Evolutionary conservation across 2,113 vertebrate species (phyloP).

Genomic region (Prionailurus viverrinus): DNA sequence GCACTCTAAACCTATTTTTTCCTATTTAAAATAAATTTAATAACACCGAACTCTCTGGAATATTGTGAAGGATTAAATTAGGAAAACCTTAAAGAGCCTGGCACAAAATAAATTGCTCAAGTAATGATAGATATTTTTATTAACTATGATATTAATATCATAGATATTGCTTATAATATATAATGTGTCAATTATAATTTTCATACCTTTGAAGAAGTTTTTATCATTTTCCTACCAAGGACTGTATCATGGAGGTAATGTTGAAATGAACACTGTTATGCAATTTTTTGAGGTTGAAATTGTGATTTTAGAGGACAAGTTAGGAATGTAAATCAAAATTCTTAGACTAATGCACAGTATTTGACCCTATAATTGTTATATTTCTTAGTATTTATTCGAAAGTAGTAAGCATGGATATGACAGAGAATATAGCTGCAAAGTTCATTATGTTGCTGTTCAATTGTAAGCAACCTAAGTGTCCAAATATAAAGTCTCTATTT

Average conservation of each 20-base stretch:
- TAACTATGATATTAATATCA: background rate
- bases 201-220: background rate
- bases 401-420: background rate
- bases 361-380: background rate
- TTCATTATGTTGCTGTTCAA: slow-evolving; percentile 5
- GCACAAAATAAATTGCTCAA: slow-evolving; percentile 15
- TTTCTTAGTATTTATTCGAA: slow-evolving; percentile 5
- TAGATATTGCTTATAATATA: background rate
- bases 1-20: background rate
- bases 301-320: background rate
- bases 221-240: background rate
- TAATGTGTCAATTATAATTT: background rate
- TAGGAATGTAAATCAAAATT: background rate
- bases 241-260: background rate
- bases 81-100: background rate
- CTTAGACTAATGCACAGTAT: background rate
- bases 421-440: background rate
- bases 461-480: background rate
- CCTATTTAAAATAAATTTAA: background rate
- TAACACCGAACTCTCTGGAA: background rate
- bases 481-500: slow-evolving; percentile 13
- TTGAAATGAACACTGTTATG: background rate
- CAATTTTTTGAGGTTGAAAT: background rate
- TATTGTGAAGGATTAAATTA: background rate
- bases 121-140: background rate